Conservation (phyloP, 2,113 vertebrate species). For the Sula dactylatra region DNA sequence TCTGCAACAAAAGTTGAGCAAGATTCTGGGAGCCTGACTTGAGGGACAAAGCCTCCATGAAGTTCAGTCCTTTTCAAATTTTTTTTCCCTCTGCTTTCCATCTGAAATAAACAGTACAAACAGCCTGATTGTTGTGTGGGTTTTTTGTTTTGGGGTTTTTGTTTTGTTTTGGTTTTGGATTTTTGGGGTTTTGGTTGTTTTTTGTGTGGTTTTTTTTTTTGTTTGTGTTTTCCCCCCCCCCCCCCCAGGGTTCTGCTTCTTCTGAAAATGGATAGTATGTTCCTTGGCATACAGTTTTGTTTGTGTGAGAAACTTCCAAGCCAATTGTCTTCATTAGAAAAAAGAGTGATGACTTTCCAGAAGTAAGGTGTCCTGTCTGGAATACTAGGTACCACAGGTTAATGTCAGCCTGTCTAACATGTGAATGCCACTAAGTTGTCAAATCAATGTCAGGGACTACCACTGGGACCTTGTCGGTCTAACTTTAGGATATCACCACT, state of each 20-base stretch:
- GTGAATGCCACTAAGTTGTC: not conserved
- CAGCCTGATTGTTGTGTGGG: not conserved
- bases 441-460: not conserved
- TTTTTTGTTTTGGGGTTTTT: accelerated
- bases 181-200: not conserved
- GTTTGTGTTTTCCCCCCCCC: too few species aligned
- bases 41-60: not conserved
- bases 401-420: not conserved
- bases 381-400: not conserved
- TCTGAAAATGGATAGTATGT: not conserved
- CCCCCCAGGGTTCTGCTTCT: not conserved
- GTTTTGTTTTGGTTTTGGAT: too few species aligned
- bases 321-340: not conserved
- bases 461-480: not conserved
- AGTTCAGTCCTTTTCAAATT: not conserved
- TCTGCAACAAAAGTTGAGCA: not conserved
- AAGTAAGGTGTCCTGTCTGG: not conserved
- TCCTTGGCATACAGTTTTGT: not conserved
- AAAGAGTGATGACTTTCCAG: not conserved
- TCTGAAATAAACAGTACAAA: not conserved
- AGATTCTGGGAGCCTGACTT: not conserved
- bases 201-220: too few species aligned
- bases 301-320: not conserved
- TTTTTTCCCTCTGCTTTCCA: not conserved
- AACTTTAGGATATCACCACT: not conserved